Percentiles rank a stretch among this genome's conserved stretches.
These are phyloP conservation scores for Brachyptera putata DNA, from an alignment of 2,888 invertebrate species.

Conservation along the genomic window DNA sequence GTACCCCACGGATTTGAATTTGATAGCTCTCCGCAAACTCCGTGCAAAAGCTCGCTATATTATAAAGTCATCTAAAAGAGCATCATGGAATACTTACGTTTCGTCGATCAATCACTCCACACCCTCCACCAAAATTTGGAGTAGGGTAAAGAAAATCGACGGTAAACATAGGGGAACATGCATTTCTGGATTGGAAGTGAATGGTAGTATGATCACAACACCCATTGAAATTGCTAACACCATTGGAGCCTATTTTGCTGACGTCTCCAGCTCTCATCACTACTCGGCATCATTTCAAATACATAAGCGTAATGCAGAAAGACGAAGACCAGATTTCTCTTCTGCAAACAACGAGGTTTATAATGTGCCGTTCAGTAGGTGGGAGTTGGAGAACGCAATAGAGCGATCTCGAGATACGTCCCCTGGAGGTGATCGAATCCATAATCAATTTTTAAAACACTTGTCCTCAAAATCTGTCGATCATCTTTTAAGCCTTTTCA, in stretches of 20 bases:
- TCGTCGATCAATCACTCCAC: background rate
- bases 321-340: background rate
- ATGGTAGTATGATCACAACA: background rate
- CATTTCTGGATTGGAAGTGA: background rate
- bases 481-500: conserved; percentile 3
- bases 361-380: conserved; percentile 8
- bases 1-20: background rate
- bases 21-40: background rate
- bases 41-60: background rate
- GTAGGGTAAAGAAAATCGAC: background rate
- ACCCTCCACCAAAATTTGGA: background rate
- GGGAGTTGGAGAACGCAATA: conserved; percentile 6
- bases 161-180: background rate
- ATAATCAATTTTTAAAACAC: conserved; percentile 9
- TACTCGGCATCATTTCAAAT: background rate
- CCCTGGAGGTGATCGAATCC: conserved; percentile 16
- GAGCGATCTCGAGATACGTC: background rate
- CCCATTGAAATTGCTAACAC: background rate
- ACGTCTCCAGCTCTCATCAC: background rate
- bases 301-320: background rate
- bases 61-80: background rate
- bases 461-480: background rate
- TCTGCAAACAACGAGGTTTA: conserved; percentile 2
- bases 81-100: background rate
- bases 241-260: background rate